A percentile compares a stretch with the other conserved stretches of the same genome.
phyloP scores from a whole-genome alignment of 2,113 vertebrate genomes.

The Neogobius melanostomus region DNA sequence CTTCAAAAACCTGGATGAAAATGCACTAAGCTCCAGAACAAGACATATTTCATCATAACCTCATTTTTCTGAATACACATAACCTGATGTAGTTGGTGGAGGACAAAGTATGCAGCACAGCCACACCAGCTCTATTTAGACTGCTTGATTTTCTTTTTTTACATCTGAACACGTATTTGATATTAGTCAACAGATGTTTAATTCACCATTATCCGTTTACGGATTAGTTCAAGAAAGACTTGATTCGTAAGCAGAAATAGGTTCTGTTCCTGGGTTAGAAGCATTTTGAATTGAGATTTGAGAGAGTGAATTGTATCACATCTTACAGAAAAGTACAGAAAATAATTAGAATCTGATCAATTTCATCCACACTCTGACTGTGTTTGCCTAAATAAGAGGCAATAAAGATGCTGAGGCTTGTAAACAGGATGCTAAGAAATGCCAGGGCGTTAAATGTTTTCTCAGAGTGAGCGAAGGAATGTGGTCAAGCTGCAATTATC shows the following conservation, averaged over 20 bases:
- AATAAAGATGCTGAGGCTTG: neutral
- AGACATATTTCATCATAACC: neutral
- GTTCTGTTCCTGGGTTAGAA: neutral
- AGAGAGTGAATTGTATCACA: neutral
- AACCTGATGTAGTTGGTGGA: neutral
- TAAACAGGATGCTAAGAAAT: conserved; percentile 4
- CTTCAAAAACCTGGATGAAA: conserved; percentile 22
- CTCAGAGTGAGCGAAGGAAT: conserved; percentile 35
- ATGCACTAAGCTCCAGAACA: conserved; percentile 25
- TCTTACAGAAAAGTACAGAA: neutral
- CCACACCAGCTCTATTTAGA: neutral
- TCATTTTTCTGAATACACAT: neutral
- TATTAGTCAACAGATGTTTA: no score
- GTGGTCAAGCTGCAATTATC: conserved; percentile 50
- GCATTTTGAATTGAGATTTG: neutral
- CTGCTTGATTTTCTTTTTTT: neutral
- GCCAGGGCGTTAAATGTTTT: conserved; percentile 18
- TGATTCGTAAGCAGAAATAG: no score
- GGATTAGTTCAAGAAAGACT: no score
- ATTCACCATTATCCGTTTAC: no score
- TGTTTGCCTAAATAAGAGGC: neutral
- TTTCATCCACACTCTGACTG: neutral
- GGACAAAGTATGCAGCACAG: neutral
- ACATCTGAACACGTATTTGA: neutral
- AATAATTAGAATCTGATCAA: neutral